These are phyloP conservation scores for Acromyrmex echinatior DNA, from an alignment of 1,140 invertebrate genomes.

Conservation along the genomic window DNA sequence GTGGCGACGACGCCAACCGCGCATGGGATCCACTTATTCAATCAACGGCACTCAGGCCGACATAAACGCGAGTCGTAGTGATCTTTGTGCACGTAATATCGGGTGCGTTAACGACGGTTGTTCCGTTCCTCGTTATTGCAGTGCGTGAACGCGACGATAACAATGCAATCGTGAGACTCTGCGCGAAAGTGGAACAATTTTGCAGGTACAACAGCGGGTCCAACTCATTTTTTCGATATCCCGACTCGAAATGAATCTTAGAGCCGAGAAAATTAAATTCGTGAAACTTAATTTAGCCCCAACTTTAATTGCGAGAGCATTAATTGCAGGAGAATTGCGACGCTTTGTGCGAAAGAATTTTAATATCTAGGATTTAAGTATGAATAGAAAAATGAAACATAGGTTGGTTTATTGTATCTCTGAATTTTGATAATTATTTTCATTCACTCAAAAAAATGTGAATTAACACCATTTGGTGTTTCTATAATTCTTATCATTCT, in stretches of 20 bases:
- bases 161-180: not conserved
- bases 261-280: constrained; percentile 33
- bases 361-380: not conserved
- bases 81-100: constrained; percentile 29
- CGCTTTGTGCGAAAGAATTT: constrained; percentile 12
- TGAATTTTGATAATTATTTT: not conserved
- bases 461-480: no score
- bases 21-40: constrained; percentile 71
- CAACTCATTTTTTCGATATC: constrained; percentile 12
- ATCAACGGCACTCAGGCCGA: constrained; percentile 62
- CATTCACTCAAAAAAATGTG: no score
- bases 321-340: constrained; percentile 10
- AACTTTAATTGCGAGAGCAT: constrained; percentile 14
- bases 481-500: no score
- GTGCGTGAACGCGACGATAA: constrained; percentile 1
- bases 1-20: constrained; percentile 44
- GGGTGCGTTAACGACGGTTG: constrained; percentile 15
- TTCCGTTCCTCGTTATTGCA: constrained; percentile 31
- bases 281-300: constrained; percentile 22
- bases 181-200: not conserved
- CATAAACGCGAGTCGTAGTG: constrained; percentile 58
- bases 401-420: not conserved
- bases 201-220: not conserved
- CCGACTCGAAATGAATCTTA: constrained; percentile 31
- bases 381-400: not conserved